Conservation (phyloP, 23 tunicate species). For the Trididemnum miniatum region DNA sequence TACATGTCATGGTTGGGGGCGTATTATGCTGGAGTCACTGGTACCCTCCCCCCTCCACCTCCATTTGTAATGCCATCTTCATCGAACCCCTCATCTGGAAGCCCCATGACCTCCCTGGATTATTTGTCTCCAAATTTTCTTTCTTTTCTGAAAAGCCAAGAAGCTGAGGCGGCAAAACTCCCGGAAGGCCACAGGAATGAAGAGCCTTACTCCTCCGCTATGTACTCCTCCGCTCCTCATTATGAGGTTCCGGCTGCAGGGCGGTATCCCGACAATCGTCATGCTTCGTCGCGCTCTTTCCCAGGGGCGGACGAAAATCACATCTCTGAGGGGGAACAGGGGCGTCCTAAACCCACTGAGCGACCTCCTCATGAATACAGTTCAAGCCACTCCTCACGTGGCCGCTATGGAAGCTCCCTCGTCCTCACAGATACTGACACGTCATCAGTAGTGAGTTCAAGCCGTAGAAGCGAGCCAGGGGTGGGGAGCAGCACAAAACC, state of each 20-base stretch:
- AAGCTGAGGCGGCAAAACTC: not conserved
- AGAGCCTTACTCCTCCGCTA: not conserved
- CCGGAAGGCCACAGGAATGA: not conserved
- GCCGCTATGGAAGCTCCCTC: constrained; percentile 14
- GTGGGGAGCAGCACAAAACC: constrained; percentile 38
- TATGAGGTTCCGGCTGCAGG: not conserved
- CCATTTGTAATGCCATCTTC: constrained; percentile 51
- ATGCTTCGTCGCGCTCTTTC: not conserved
- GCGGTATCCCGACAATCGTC: not conserved
- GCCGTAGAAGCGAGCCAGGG: constrained; percentile 45
- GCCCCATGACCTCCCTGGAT: constrained; percentile 37
- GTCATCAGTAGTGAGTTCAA: constrained; percentile 46
- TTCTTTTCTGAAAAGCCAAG: not conserved
- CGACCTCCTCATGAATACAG: not conserved
- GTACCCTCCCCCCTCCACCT: constrained; percentile 83
- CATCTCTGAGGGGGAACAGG: not conserved
- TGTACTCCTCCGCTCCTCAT: not conserved
- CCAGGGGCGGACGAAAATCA: not conserved
- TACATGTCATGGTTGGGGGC: constrained; percentile 83
- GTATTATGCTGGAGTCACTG: constrained; percentile 87
- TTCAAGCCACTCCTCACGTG: constrained; percentile 2
- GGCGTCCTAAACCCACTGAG: not conserved
- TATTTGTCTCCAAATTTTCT: not conserved
- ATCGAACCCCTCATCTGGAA: constrained; percentile 6
- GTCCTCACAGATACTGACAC: constrained; percentile 57